A percentile compares a stretch with the other conserved stretches of the same genome.
Conservation (phyloP, 1,140 invertebrate genomes). For the Conus betulinus region DNA sequence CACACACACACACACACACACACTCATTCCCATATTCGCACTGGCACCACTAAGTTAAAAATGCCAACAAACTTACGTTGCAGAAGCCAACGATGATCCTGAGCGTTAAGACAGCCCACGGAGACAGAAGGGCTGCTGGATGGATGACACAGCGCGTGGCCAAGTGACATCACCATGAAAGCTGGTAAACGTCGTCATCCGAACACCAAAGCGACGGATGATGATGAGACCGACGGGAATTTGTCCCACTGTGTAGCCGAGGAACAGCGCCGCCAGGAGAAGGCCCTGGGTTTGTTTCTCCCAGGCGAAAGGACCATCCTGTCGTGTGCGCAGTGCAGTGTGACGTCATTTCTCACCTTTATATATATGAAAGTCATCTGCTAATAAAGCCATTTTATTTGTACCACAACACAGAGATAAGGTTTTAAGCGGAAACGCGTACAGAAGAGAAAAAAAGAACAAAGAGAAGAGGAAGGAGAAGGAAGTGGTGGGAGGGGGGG, state of each 20-base stretch:
- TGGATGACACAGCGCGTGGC: constrained; percentile 23
- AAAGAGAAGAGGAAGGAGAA: no score
- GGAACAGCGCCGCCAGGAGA: constrained; percentile 91
- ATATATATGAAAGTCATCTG: no score
- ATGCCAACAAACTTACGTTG: constrained; percentile 21
- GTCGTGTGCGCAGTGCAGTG: not conserved
- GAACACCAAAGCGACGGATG: constrained; percentile 85
- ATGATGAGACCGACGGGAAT: constrained; percentile 86
- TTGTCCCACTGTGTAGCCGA: constrained; percentile 85
- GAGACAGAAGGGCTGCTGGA: constrained; percentile 23
- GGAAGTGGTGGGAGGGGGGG: no score
- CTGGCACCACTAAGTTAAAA: no score
- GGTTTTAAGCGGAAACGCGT: no score
- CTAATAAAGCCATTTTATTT: no score
- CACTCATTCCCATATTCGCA: no score
- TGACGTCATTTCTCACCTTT: no score
- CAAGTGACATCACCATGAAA: constrained; percentile 2
- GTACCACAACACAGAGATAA: no score
- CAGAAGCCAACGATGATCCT: constrained; percentile 32
- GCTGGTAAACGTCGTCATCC: constrained; percentile 76
- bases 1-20: no score
- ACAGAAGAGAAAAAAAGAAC: no score
- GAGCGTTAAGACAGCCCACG: constrained; percentile 27
- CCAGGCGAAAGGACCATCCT: constrained; percentile 86
- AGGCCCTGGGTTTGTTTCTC: constrained; percentile 86